Evolutionary conservation across 2,888 invertebrate species (phyloP).

Genomic region (Dione vanillae): DNA sequence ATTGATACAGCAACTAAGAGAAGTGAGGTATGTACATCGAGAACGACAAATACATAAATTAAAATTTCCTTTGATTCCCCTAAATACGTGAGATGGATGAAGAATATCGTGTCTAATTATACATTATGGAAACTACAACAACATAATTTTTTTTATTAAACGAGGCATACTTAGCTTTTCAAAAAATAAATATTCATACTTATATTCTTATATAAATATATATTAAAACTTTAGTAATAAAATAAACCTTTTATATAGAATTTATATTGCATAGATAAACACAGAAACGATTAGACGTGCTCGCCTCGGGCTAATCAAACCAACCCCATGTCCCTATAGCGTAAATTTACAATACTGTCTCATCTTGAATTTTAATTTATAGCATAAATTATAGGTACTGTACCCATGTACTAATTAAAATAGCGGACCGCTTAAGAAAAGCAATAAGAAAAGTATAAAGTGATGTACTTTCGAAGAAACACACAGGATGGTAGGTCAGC

Average conservation of each 20-base stretch:
- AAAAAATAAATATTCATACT: too few species aligned
- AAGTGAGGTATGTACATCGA: neutral
- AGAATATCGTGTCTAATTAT: neutral
- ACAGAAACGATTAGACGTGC: constrained; percentile 10
- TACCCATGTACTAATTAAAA: neutral
- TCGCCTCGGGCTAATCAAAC: constrained; percentile 13
- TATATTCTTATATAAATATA: neutral
- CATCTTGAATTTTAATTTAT: constrained; percentile 15
- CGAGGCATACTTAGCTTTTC: too few species aligned
- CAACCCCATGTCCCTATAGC: neutral
- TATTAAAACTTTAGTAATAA: neutral
- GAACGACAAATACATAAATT: neutral
- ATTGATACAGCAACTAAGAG: too few species aligned
- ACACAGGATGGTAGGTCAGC: too few species aligned
- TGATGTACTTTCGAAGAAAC: too few species aligned
- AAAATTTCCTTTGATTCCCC: neutral
- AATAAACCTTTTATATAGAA: neutral
- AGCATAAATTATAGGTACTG: neutral
- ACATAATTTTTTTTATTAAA: too few species aligned
- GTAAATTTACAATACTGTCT: constrained; percentile 5
- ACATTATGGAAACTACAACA: neutral
- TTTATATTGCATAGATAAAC: neutral
- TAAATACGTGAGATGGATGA: neutral
- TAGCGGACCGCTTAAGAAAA: too few species aligned
- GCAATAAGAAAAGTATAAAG: too few species aligned